Conservation (phyloP, 2,888 invertebrate genomes). For the Neoascia interrupta region DNA sequence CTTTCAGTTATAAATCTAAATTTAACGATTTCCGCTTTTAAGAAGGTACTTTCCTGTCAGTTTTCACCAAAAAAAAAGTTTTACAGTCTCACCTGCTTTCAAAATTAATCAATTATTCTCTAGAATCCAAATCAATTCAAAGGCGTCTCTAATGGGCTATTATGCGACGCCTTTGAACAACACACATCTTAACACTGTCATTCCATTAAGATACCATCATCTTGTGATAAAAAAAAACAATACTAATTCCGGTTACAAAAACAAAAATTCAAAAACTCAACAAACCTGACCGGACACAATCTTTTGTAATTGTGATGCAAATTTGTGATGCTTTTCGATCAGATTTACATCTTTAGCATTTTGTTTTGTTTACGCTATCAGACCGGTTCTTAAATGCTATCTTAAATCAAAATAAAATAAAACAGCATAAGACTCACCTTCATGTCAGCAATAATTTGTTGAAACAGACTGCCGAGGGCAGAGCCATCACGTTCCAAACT, state of each 20-base stretch:
- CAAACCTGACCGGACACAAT: constrained; percentile 13
- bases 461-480: constrained; percentile 95
- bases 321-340: constrained; percentile 31
- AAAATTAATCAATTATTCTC: no score
- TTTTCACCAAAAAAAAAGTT: background rate
- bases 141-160: background rate
- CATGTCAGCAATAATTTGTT: constrained; percentile 97
- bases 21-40: no score
- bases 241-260: constrained; percentile 5
- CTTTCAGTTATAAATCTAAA: no score
- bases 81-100: no score
- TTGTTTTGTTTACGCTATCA: background rate
- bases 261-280: background rate
- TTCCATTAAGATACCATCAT: constrained; percentile 38
- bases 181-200: constrained; percentile 20
- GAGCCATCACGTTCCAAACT: constrained; percentile 86
- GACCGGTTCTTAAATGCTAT: constrained; percentile 34
- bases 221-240: no score
- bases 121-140: no score
- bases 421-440: constrained; percentile 90
- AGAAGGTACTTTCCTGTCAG: background rate
- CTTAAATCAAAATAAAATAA: no score
- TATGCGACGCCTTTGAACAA: background rate
- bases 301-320: constrained; percentile 48
- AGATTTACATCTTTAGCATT: constrained; percentile 31